Evolutionary conservation across 2,888 invertebrate species (phyloP), one percentile per base, ranked within the genome.

Genomic region (Melanophora roralis): DNA sequence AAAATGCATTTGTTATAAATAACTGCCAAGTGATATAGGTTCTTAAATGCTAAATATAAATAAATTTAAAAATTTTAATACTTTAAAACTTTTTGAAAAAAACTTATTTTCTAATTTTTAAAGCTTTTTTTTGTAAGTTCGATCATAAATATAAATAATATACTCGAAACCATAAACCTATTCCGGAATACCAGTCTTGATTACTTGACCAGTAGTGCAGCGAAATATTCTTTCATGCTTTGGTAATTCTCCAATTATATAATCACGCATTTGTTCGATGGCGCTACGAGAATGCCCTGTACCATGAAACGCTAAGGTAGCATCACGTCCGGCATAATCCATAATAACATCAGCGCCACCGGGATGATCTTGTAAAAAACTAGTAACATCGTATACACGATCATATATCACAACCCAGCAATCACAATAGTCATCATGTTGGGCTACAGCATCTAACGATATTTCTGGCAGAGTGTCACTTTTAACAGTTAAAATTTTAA

Each of bases 381-480:
- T 91, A 1, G 96, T 94, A 64, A 96, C 92, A 86, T 97, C 94
- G 88, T 96, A 97, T 11, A 97, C 95, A 73, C 94, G 93, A 90
- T 97, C 96, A 88, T 95, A 95, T 55, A 97, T 93, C n/a, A 95
- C 93, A 62, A 96, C 91, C 97, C 97, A 97, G 89, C 96, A 97
- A 86, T 96, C 95, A 12, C 92, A 89, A 6, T 89, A 88, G 16
- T 92, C 91, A 86, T 96, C 96, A 86, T 97, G 97, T 86, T 92
- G 92, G 5, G 94, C 91, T 3, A 97, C 94, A 90, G 96, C 94
- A 60, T 94, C 92, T 64, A 97, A 90, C n/a, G 92, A 91, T 67
- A 95, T 93, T 82, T 86, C 86, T 5, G 86, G 85, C 32, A 89
- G 69, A n/a, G 55, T 1, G 0, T 32, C 19, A 19, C 62, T 71